Percentiles rank a stretch among this genome's conserved stretches.
phyloP scores from a whole-genome alignment of 2,888 invertebrate species.

The Drosophila nigritarsus region DNA sequence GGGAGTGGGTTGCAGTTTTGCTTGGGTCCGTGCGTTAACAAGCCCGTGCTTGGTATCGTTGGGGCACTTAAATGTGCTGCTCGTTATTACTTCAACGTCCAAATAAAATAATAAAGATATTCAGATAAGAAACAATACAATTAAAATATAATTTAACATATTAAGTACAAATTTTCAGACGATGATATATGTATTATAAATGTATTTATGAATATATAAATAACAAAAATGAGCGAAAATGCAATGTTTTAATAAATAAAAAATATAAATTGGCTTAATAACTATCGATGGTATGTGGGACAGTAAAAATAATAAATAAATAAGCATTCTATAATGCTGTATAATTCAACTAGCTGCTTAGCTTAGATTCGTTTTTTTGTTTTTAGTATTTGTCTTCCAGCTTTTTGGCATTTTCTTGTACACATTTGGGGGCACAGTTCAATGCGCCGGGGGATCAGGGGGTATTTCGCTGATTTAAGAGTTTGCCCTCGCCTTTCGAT shows the following conservation, averaged over 20 bases:
- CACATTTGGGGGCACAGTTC: conserved; percentile 12
- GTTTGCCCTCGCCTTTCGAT: neutral
- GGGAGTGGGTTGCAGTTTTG: no score
- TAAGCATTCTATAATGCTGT: neutral
- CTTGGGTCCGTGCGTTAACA: no score
- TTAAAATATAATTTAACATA: neutral
- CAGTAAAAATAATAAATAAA: conserved; percentile 10
- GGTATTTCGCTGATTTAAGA: neutral
- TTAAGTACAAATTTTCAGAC: conserved; percentile 13
- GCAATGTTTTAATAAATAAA: neutral
- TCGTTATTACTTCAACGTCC: no score
- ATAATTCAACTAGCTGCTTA: neutral
- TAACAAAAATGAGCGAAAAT: conserved; percentile 11
- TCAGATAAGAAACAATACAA: neutral
- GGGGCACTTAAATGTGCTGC: no score
- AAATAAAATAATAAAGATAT: no score
- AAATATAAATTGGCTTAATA: neutral
- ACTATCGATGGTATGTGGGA: neutral
- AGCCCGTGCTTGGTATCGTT: no score
- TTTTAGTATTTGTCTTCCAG: neutral
- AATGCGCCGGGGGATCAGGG: neutral
- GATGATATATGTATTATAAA: neutral
- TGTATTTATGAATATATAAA: neutral
- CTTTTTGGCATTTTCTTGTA: conserved; percentile 50
- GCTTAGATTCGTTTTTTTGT: neutral